Conservation (phyloP, 2,888 invertebrate genomes). For the Plutella xylostella region DNA sequence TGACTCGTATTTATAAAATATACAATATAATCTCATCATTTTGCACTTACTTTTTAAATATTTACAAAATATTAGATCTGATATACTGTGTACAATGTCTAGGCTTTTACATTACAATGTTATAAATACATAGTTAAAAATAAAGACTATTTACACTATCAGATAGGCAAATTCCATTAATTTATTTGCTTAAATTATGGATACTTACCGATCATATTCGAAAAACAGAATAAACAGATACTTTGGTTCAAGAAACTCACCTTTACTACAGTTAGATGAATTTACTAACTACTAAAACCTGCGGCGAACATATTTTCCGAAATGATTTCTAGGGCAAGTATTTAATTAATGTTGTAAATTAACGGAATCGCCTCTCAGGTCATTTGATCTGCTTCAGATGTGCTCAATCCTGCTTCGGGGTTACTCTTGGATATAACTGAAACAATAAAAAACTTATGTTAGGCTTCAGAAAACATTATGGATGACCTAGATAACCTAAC, state of each 20-base stretch:
- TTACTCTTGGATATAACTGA: slow-evolving; percentile 74
- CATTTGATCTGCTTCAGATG: slow-evolving; percentile 24
- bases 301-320: too few relatives aligned
- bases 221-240: too few relatives aligned
- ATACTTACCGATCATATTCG: too few relatives aligned
- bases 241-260: too few relatives aligned
- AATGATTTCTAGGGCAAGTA: too few relatives aligned
- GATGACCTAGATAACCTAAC: neutral
- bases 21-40: slow-evolving; percentile 70
- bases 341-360: too few relatives aligned
- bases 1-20: slow-evolving; percentile 68
- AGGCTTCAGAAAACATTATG: neutral
- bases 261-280: too few relatives aligned
- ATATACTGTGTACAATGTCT: slow-evolving; percentile 65
- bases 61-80: slow-evolving; percentile 68
- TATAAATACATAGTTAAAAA: slow-evolving; percentile 64
- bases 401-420: slow-evolving; percentile 63
- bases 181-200: too few relatives aligned
- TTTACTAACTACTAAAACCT: too few relatives aligned
- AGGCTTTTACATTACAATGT: slow-evolving; percentile 58
- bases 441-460: slow-evolving; percentile 29
- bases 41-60: slow-evolving; percentile 56
- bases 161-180: too few relatives aligned
- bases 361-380: slow-evolving; percentile 38
- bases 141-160: slow-evolving; percentile 63